Evolutionary conservation across 1,140 invertebrate species (phyloP), one percentile per base, ranked within the genome.

Genomic region (Musca domestica): DNA sequence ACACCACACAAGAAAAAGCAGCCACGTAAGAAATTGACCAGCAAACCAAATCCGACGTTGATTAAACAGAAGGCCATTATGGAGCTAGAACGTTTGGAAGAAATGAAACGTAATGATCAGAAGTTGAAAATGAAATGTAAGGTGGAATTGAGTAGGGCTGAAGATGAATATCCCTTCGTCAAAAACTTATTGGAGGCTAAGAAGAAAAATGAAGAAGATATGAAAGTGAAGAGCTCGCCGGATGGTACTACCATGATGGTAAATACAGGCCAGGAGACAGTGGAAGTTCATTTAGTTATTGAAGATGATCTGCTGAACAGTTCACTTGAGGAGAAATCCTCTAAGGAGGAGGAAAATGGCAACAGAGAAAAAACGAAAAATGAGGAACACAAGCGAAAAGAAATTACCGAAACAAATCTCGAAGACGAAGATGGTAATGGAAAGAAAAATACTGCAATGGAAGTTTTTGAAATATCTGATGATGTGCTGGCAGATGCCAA

Each of bases 21-120:
- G 48, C 78, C 78, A 10, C 76, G 78, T 2, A 81, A 81, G 23
- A 81, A 81, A 27, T 75, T 70, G 1, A 81, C 78, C 0, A 76
- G 77, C 23, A 81, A 72, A 69, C 76, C 78, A n/a, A 81, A 81
- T 72, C 78, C 78, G 7, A 75, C 76, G 1, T 63, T 81, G 1
- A 23, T 81, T 14, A 75, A 78, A 56, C 67, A 71, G 22, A 67
- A 71, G 25, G 51, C 63, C 46, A 48, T 69, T 17, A 66, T 78
- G 48, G 75, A 78, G 56, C 73, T 71, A 3, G 74, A 74, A 41
- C 78, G 78, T 1, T 71, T 79, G 70, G 74, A 78, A 58, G 76
- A 81, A 20, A 58, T 74, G 2, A 81, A 74, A 61, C 68, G 65
- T 4, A 77, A 69, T 3, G 78, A 80, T 74, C 25, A 65, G 23